Evolutionary conservation across 2,797 vertebrate species (phyloP), one percentile per base, ranked within the genome.

Genomic region (Tachyglossus aculeatus): DNA sequence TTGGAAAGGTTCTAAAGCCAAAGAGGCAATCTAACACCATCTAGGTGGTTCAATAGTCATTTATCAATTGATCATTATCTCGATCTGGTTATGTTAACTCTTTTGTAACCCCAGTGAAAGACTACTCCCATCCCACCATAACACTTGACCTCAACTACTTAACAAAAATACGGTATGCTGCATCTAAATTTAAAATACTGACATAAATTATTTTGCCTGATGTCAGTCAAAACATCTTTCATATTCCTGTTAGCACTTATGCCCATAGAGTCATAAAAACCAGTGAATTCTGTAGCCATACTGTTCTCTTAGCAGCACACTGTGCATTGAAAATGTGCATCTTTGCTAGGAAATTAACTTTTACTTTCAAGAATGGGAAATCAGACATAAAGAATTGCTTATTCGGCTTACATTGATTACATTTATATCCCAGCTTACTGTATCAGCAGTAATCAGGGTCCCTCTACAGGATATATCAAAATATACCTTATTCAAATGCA

Each of bases 381-480:
- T 3, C 57, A 73, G 76, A 78, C 66, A 75, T 69, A 54, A 80
- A 55, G 81, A 88, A 71, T 78, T 86, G 82, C 83, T 88, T 88
- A 87, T 82, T 89, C 85, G 83, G 78, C 85, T 89, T 85, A 81
- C 32, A 85, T 85, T 93, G 91, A 89, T 92, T 89, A 85, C 77
- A 86, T 87, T 86, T 91, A 92, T 93, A 94, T 92, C 94, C 89
- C 87, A 92, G 93, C 74, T 78, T 89, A 95, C 91, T 89, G 92
- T 94, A 95, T 94, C 94, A 94, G 94, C 82, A 93, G 93, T 93
- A 94, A 94, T 93, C 91, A 94, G 94, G 93, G 93, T 94, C 94
- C 94, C 93, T 94, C 92, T 93, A 94, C 93, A 94, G 93, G 93
- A 94, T 92, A 93, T 90, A 92, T 90, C 89, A 92, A 92, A 93